phyloP scores from a whole-genome alignment of 64 coral and sea anemone genomes.

The Pocillopora damicornis region DNA sequence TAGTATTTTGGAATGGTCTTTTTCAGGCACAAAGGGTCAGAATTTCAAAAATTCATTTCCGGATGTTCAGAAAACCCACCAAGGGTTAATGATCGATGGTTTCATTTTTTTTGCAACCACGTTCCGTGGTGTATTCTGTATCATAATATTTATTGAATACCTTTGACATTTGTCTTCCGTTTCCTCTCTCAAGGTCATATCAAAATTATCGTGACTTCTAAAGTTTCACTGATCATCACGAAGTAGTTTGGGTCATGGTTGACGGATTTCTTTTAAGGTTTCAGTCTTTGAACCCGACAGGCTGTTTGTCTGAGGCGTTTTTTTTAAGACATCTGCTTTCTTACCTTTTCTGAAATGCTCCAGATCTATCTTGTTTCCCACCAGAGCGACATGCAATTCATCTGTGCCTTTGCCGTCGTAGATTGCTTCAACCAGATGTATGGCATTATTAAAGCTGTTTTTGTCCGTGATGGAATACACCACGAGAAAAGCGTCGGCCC shows the following conservation, averaged over 20 bases:
- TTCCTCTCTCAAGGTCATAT: no score
- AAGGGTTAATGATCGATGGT: no score
- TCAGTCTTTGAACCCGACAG: background rate
- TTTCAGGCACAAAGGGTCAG: background rate
- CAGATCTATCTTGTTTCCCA: constrained; percentile 92
- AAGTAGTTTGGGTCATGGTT: background rate
- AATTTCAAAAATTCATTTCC: no score
- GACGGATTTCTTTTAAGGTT: background rate
- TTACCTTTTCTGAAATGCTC: constrained; percentile 92
- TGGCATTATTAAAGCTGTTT: constrained; percentile 83
- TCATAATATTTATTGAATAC: no score
- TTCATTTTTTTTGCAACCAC: no score
- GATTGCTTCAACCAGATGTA: constrained; percentile 78
- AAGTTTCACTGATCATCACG: no score
- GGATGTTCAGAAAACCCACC: no score
- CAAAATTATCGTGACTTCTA: no score
- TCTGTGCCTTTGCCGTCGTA: constrained; percentile 85
- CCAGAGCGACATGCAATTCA: constrained; percentile 86
- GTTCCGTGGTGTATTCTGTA: no score
- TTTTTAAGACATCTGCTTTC: background rate
- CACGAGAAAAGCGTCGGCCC: constrained; percentile 94
- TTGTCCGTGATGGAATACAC: constrained; percentile 94
- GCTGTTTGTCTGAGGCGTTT: background rate
- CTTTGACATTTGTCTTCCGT: no score
- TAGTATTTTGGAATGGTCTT: background rate